These are phyloP conservation scores for Macaria notata DNA, from an alignment of 2,888 invertebrate genomes.

Conservation along the genomic window DNA sequence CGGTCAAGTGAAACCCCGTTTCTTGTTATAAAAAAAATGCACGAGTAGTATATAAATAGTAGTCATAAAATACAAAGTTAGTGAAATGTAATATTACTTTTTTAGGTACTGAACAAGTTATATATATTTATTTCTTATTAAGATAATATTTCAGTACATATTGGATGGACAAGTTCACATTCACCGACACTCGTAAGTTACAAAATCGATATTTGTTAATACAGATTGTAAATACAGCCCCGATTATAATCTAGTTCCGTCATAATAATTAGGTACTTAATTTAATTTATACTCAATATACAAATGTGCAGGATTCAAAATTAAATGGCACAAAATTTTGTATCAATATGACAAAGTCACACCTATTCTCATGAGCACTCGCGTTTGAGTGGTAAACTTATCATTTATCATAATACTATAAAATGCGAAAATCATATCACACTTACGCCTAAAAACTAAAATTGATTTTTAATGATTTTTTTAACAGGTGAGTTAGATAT, in stretches of 20 bases:
- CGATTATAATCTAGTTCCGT: conserved; percentile 24
- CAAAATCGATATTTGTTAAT: neutral
- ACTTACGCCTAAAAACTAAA: conserved; percentile 22
- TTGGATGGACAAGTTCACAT: too few relatives aligned
- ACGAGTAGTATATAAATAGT: too few relatives aligned
- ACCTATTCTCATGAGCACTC: conserved; percentile 34
- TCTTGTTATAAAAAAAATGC: too few relatives aligned
- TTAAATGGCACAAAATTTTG: conserved; percentile 75
- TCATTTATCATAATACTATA: conserved; percentile 26
- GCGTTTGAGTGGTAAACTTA: conserved; percentile 23
- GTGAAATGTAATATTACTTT: too few relatives aligned
- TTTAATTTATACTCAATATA: conserved; percentile 12
- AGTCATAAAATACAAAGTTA: too few relatives aligned
- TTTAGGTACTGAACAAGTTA: too few relatives aligned
- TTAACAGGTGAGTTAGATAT: conserved; percentile 27
- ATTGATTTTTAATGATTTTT: conserved; percentile 14
- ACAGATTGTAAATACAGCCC: conserved; percentile 2
- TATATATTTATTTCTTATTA: too few relatives aligned
- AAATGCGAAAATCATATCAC: conserved; percentile 36
- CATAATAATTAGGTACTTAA: too few relatives aligned
- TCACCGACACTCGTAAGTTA: too few relatives aligned
- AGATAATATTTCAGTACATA: too few relatives aligned
- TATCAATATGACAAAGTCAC: conserved; percentile 45
- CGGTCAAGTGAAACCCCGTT: too few relatives aligned
- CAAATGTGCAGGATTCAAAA: conserved; percentile 55